phyloP scores from a whole-genome alignment of 35 echinoderm and acorn worm species.

The Amphiura filiformis region DNA sequence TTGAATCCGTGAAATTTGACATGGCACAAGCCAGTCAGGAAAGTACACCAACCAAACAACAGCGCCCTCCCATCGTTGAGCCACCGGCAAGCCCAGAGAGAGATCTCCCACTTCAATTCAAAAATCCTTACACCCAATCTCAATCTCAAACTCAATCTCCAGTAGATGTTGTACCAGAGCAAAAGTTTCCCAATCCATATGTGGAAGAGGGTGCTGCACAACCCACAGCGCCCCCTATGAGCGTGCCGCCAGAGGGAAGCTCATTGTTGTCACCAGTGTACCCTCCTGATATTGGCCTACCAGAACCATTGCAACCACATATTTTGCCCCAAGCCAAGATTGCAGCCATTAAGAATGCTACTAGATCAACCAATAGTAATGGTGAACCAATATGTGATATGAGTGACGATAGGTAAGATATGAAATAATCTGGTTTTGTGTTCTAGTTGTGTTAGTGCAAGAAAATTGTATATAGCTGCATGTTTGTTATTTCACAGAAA shows the following conservation, averaged over 20 bases:
- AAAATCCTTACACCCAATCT: neutral
- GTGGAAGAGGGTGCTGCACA: neutral
- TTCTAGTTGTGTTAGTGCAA: neutral
- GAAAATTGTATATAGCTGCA: neutral
- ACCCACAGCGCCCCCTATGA: conserved; percentile 19
- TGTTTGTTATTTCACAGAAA: neutral
- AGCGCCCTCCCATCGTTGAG: neutral
- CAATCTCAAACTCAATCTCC: neutral
- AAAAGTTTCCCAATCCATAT: neutral
- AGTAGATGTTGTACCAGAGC: neutral
- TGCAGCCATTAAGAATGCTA: conserved; percentile 50
- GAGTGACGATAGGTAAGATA: neutral
- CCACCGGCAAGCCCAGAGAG: neutral
- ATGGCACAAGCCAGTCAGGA: conserved; percentile 2
- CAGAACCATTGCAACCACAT: conserved; percentile 49
- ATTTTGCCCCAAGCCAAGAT: conserved; percentile 56
- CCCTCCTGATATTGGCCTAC: conserved; percentile 58
- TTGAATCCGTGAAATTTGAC: conserved; percentile 71
- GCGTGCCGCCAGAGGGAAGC: neutral
- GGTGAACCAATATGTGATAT: neutral
- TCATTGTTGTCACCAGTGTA: conserved; percentile 19
- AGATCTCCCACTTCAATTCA: neutral
- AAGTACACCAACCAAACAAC: conserved; percentile 7
- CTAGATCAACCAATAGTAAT: neutral
- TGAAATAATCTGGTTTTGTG: neutral